Evolutionary conservation across 2,888 invertebrate species (phyloP).

Genomic region (Morinoia aosen): DNA sequence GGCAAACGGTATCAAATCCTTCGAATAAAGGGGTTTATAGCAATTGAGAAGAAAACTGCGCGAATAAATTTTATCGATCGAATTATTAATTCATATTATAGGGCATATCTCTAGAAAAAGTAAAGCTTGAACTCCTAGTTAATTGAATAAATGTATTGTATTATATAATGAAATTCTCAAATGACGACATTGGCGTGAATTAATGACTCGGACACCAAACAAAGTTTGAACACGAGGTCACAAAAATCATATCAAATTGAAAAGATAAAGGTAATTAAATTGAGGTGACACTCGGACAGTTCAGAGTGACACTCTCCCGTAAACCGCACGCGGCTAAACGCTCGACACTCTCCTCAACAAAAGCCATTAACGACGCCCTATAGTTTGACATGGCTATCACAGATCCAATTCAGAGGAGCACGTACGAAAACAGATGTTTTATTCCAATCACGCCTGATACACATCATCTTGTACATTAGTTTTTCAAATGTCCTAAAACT

Average conservation of each 20-base stretch:
- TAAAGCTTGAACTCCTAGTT: not conserved
- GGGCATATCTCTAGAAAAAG: not conserved
- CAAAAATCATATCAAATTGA: not conserved
- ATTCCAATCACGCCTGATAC: no score
- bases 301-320: no score
- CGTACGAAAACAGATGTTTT: no score
- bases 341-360: no score
- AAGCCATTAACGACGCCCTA: no score
- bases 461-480: no score
- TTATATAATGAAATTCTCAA: not conserved
- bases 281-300: no score
- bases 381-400: no score
- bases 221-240: not conserved
- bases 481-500: no score
- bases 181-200: not conserved
- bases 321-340: no score
- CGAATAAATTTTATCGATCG: not conserved
- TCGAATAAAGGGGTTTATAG: not conserved
- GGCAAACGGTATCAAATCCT: not conserved
- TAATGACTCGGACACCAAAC: not conserved
- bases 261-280: no score
- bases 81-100: not conserved
- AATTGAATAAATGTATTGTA: not conserved
- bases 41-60: not conserved
- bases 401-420: no score